Conservation (phyloP, 1,140 invertebrate genomes). For the Battus philenor region DNA sequence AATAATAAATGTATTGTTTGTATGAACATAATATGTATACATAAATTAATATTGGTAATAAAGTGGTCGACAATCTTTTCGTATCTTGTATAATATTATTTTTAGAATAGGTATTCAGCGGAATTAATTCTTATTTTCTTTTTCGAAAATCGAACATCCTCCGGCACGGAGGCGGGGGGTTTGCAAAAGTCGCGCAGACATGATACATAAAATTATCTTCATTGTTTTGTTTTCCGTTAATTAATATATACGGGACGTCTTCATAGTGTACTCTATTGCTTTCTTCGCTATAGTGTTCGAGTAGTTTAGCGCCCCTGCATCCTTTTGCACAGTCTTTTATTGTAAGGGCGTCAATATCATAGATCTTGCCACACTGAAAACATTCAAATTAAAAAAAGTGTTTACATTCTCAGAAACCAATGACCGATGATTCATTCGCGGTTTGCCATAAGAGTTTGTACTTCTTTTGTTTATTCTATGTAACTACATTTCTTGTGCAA, state of each 20-base stretch:
- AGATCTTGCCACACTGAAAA: conserved; percentile 46
- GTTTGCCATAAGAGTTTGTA: too few relatives aligned
- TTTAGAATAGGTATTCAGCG: too few relatives aligned
- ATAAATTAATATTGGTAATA: too few relatives aligned
- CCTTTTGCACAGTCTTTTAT: conserved; percentile 50
- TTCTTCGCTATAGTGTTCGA: conserved; percentile 46
- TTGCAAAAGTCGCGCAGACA: conserved; percentile 36
- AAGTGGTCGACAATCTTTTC: too few relatives aligned
- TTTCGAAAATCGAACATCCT: too few relatives aligned
- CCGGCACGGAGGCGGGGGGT: conserved; percentile 30
- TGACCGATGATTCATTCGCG: too few relatives aligned
- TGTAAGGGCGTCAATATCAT: conserved; percentile 29
- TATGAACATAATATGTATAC: too few relatives aligned
- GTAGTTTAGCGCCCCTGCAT: conserved; percentile 32
- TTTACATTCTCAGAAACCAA: neutral
- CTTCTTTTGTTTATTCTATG: too few relatives aligned
- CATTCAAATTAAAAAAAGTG: neutral
- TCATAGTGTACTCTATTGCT: conserved; percentile 32
- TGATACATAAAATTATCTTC: conserved; percentile 28
- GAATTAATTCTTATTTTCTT: too few relatives aligned
- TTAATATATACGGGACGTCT: conserved; percentile 44
- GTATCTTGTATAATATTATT: too few relatives aligned
- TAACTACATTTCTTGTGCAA: too few relatives aligned
- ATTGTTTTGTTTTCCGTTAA: conserved; percentile 33
- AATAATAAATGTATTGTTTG: too few relatives aligned